Evolutionary conservation across 2,797 vertebrate genomes (phyloP).

Genomic region (Centropyge bicolor): DNA sequence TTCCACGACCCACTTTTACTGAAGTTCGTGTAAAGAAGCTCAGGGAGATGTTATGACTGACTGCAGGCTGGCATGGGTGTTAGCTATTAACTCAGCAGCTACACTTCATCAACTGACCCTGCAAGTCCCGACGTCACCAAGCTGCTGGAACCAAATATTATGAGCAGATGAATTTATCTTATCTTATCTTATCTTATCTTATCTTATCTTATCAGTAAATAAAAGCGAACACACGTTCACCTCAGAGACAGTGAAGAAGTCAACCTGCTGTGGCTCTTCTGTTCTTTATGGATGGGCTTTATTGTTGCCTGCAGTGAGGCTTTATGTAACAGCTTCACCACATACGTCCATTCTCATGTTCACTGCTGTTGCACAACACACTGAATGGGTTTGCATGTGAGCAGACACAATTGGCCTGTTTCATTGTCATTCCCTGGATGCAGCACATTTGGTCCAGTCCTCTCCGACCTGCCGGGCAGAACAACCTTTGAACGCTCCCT

Average conservation of each 20-base stretch:
- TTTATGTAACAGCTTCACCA: background rate
- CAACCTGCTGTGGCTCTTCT: background rate
- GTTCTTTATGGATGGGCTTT: background rate
- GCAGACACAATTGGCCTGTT: background rate
- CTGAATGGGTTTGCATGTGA: background rate
- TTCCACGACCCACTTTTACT: background rate
- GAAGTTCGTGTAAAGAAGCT: background rate
- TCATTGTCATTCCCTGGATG: background rate
- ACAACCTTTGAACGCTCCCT: constrained; percentile 35
- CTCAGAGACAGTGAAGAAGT: background rate
- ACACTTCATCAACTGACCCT: background rate
- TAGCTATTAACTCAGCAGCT: background rate
- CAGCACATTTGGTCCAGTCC: background rate
- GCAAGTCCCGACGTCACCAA: background rate
- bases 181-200: too few species aligned
- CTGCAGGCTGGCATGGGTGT: background rate
- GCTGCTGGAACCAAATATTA: background rate
- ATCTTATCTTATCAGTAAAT: too few species aligned
- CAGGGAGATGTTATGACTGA: background rate
- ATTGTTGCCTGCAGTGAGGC: background rate
- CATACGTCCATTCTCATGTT: background rate
- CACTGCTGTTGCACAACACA: background rate
- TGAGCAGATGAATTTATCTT: background rate
- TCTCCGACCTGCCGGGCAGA: background rate
- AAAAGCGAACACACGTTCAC: background rate